These are phyloP conservation scores for Malachius bipustulatus DNA, from an alignment of 2,888 invertebrate genomes.

Conservation along the genomic window DNA sequence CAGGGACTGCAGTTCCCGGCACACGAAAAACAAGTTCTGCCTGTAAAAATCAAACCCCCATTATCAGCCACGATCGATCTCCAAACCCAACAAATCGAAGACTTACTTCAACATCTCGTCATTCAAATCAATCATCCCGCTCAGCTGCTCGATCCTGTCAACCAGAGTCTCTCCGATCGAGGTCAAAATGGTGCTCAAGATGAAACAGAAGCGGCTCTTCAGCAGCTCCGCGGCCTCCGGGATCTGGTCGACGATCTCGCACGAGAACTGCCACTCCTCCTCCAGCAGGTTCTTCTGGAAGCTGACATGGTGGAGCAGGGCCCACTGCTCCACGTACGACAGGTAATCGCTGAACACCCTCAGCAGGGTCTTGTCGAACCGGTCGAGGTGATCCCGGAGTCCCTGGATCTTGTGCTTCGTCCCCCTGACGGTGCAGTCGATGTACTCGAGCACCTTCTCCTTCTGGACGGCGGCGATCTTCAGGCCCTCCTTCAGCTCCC, in stretches of 20 bases:
- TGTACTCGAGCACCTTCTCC: constrained; percentile 58
- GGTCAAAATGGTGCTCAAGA: constrained; percentile 39
- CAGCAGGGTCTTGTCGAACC: constrained; percentile 63
- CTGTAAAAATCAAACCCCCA: constrained; percentile 31
- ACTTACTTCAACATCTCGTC: constrained; percentile 20
- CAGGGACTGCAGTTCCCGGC: constrained; percentile 67
- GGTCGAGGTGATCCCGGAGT: constrained; percentile 49
- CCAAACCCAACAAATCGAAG: not conserved
- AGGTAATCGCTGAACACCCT: constrained; percentile 57
- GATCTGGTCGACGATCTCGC: constrained; percentile 64
- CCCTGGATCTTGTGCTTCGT: constrained; percentile 38
- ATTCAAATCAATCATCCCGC: constrained; percentile 25
- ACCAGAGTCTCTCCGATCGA: constrained; percentile 39
- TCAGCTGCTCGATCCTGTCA: constrained; percentile 36
- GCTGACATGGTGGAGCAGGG: constrained; percentile 51
- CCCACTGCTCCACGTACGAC: constrained; percentile 76
- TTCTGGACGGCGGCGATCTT: constrained; percentile 73
- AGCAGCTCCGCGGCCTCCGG: constrained; percentile 62
- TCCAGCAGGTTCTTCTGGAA: constrained; percentile 67
- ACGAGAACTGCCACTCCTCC: constrained; percentile 81
- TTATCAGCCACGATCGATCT: constrained; percentile 18
- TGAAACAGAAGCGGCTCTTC: constrained; percentile 59
- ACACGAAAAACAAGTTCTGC: constrained; percentile 48
- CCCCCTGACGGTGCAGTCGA: constrained; percentile 45
- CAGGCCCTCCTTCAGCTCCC: constrained; percentile 79